Base-by-base conservation (phyloP, 1,140 invertebrate species). In the Heterodera carotae region DNA sequence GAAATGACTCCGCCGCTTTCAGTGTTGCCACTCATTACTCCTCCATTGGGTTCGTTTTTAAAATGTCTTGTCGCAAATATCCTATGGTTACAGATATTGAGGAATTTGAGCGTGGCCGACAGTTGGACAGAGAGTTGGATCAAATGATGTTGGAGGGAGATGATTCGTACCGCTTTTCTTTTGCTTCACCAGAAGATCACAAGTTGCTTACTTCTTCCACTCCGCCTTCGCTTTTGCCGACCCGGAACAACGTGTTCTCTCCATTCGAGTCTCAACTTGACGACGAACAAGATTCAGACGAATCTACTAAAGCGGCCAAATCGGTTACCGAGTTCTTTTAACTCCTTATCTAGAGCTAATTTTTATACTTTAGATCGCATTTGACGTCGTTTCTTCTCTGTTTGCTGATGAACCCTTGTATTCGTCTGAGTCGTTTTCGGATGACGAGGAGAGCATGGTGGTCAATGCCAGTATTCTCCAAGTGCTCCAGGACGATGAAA, bases 141-240 rank as follows among this genome's bases (percentile, higher is more conserved):
- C 39, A 39, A 69, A 79, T 78, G 77, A 78, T 78, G 72, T 66
- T 79, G 60, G 77, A 78, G 39, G 77, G 64, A 0, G 77, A 78
- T 15, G 72, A 78, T 12, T 56, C 53, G 34, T 48, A 53, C 48
- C 29, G 33, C 64, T 34, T 29, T 59, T 25, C 43, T n/a, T 36
- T 59, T 25, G 27, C 2, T 60, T 33, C 69, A 36, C 64, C 34
- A 33, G 33, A 18, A 18, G 34, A 31, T 77, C 29, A 48, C 43
- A 71, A 72, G 43, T 29, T 69, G 31, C 15, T 69, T 33, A 6
- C 8, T 31, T 74, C 34, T 36, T 31, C 39, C 25, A 27, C 72
- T 15, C 39, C 27, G 72, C 72, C 64, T 15, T 56, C 56, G 10
- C 64, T 74, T 33, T 36, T 74, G 25, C 48, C 43, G 3, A 27